Evolutionary conservation across 2,888 invertebrate species (phyloP).

Genomic region (Yponomeuta cagnagella): DNA sequence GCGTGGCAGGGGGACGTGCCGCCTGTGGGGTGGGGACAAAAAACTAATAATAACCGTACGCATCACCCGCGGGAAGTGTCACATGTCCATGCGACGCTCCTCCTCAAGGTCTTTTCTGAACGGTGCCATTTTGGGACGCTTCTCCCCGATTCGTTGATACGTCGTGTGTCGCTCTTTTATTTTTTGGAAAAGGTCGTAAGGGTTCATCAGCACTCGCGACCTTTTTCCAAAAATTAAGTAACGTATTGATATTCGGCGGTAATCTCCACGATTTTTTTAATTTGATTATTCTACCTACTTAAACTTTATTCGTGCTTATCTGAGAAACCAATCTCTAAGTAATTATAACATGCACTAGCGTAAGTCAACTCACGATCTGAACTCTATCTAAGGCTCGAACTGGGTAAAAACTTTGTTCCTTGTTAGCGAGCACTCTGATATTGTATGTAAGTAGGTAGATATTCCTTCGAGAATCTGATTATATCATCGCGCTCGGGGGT

Average conservation of each 20-base stretch:
- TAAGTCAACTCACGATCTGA: slow-evolving; percentile 61
- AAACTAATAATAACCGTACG: slow-evolving; percentile 73
- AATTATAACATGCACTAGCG: slow-evolving; percentile 69
- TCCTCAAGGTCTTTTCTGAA: slow-evolving; percentile 10
- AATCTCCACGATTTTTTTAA: background rate
- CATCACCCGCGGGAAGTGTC: slow-evolving; percentile 62
- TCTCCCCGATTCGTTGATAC: slow-evolving; percentile 1
- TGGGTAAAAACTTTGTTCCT: slow-evolving; percentile 17
- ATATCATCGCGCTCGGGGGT: slow-evolving; percentile 45
- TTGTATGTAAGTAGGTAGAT: slow-evolving; percentile 39
- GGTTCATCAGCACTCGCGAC: no score
- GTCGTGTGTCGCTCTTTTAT: background rate
- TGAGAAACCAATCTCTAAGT: slow-evolving; percentile 26
- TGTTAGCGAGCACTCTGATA: slow-evolving; percentile 19
- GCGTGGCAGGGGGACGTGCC: slow-evolving; percentile 38
- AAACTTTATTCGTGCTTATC: slow-evolving; percentile 11
- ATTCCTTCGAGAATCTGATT: slow-evolving; percentile 57
- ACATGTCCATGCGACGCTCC: slow-evolving; percentile 30
- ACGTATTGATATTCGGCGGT: background rate
- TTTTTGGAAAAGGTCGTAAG: background rate
- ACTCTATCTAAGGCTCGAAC: slow-evolving; percentile 42
- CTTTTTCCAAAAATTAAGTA: no score
- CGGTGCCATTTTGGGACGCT: slow-evolving; percentile 15
- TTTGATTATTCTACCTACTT: background rate
- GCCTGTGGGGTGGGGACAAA: slow-evolving; percentile 59